Evolutionary conservation across 2,113 vertebrate genomes (phyloP), one percentile per base, ranked within the genome.

Genomic region (Trematocara macrostoma): DNA sequence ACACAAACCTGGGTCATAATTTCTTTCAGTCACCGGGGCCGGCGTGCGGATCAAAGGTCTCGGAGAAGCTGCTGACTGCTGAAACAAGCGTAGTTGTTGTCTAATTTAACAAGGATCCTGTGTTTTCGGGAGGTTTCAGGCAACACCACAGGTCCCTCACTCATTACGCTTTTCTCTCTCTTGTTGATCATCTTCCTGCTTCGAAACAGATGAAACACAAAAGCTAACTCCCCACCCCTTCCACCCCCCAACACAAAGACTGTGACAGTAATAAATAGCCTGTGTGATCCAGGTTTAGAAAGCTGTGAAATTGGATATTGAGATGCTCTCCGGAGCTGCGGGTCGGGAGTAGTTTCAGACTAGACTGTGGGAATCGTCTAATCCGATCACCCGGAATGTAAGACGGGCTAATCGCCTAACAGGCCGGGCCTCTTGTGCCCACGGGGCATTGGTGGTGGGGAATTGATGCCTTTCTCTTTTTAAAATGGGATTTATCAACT

Each of bases 251-350:
- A 67, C 55, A 81, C 87, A 91, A 90, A 81, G 83, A 87, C 78
- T 64, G 86, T 93, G 94, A 95, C 95, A 95, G 94, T 95, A 96
- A 96, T 95, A 96, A 93, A 96, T 94, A 88, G 95, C 91, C 93
- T 90, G 81, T 49, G 79, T 91, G 92, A 94, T 95, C 84, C 94
- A 93, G 93, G 95, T 94, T 96, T 94, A 95, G 90, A 95, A 93
- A 95, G 92, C 95, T 93, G 95, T 95, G 95, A 95, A 96, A 95
- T 94, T 96, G 93, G 91, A 94, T 95, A 94, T 92, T 93, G 92
- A 92, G 92, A 95, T 80, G 90, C 92, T 92, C 92, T 90, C 85
- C 56, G 88, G 89, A 94, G 93, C 93, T 91, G 88, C 88, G 64
- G 94, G 93, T 95, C 52, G 88, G 86, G 89, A 92, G 94, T 91